phyloP scores from a whole-genome alignment of 2,888 invertebrate species.

The Troides helena region DNA sequence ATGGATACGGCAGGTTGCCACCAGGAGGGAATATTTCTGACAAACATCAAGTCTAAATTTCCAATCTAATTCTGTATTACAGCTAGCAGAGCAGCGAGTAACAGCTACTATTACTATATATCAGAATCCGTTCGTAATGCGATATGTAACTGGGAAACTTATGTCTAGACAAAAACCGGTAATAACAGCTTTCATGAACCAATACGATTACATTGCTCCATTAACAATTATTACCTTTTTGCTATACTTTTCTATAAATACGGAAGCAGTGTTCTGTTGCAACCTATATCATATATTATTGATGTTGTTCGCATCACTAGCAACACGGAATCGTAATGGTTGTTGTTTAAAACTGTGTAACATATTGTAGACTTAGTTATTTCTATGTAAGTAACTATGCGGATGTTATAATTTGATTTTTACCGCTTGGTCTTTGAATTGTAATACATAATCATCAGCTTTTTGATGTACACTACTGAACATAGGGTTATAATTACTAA shows the following conservation, averaged over 20 bases:
- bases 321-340: constrained; percentile 13
- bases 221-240: not conserved
- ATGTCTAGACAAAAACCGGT: not conserved
- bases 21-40: too few relatives aligned
- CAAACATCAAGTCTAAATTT: too few relatives aligned
- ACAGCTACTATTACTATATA: too few relatives aligned
- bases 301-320: constrained; percentile 17
- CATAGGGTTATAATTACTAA: too few relatives aligned
- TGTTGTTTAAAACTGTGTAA: constrained; percentile 13
- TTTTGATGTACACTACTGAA: too few relatives aligned
- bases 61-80: too few relatives aligned
- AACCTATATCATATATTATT: constrained; percentile 1
- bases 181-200: not conserved
- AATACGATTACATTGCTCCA: not conserved
- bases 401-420: constrained; percentile 6
- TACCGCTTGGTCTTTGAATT: too few relatives aligned
- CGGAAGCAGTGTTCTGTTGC: not conserved
- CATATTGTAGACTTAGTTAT: constrained; percentile 16
- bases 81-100: too few relatives aligned
- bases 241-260: not conserved
- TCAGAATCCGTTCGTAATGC: not conserved
- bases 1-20: too few relatives aligned
- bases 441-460: too few relatives aligned
- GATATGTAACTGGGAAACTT: not conserved
- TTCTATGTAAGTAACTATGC: constrained; percentile 7